Conservation (phyloP, 2,888 invertebrate species). For the Protophormia terraenovae region DNA sequence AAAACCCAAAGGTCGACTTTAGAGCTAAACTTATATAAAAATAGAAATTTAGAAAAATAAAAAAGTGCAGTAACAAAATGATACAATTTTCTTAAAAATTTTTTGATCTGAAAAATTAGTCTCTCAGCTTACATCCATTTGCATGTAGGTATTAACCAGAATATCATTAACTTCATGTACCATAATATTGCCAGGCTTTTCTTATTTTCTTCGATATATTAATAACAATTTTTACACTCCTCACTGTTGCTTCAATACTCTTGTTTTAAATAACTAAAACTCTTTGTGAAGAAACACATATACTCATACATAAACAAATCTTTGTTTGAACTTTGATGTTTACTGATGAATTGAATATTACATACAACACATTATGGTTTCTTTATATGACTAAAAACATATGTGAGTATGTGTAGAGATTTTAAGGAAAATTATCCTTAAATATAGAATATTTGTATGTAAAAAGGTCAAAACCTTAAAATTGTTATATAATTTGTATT, state of each 20-base stretch:
- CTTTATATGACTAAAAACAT: neutral
- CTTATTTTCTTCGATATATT: neutral
- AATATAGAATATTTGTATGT: neutral
- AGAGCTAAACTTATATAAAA: no score
- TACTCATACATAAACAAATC: slow-evolving; percentile 8
- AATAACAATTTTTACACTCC: neutral
- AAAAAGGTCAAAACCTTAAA: slow-evolving; percentile 23
- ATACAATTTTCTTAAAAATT: no score
- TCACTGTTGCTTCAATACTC: neutral
- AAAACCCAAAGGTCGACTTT: no score
- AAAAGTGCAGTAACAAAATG: no score
- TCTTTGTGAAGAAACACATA: neutral
- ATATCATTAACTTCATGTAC: no score
- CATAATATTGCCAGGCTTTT: neutral
- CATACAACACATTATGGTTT: neutral
- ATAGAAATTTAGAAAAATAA: no score
- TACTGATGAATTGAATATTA: neutral
- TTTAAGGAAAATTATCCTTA: neutral
- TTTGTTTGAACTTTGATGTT: slow-evolving; percentile 4
- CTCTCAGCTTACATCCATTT: no score
- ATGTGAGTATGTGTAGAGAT: neutral
- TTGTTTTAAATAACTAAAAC: neutral
- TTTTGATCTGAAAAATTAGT: no score
- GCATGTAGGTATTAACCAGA: no score
- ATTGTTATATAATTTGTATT: slow-evolving; percentile 15